Evolutionary conservation across 2,888 invertebrate genomes (phyloP), one percentile per base, ranked within the genome.

Genomic region (Patella ulyssiponensis): DNA sequence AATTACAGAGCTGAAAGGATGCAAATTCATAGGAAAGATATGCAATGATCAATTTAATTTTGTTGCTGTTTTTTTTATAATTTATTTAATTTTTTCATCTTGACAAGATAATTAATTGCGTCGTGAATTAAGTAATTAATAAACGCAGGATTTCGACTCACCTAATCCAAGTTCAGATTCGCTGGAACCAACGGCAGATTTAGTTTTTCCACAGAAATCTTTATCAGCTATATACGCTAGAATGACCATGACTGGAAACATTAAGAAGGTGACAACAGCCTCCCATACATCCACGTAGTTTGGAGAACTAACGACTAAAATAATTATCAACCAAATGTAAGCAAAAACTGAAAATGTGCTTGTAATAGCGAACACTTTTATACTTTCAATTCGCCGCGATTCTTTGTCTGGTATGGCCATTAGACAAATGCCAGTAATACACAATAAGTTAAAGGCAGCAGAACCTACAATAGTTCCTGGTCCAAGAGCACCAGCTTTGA

Each of bases 391-490:
- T n/a, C 88, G 86, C 54, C 92, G 85, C 0, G 85, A 86, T 82
- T 93, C 93, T 1, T 90, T 91, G 9, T 86, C 84, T 1, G 93
- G 92, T 17, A 93, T 91, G 5, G 92, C 88, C 52, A 93, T 81
- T 1, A 94, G 90, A 83, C 94, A 94, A n/a, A 94, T 91, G 1
- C 92, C 93, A 5, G 92, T 92, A 80, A 94, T 94, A 76, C 91
- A 91, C 82, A 94, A 89, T 56, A 94, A 89, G 86, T 94, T 94
- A 88, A 93, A 94, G 17, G 93, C 93, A 3, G 94, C 94, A 1
- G 94, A 94, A 0, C 94, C 94, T 11, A 94, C 93, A 72, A 94
- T 94, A 3, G 94, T 93, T 51, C 93, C 92, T 0, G 94, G 94
- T 12, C 94, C 94, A 7, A 94, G 86, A 3, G 91, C 92, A 3